Conservation (phyloP, 2,797 vertebrate species). For the Gymnothorax javanicus region DNA sequence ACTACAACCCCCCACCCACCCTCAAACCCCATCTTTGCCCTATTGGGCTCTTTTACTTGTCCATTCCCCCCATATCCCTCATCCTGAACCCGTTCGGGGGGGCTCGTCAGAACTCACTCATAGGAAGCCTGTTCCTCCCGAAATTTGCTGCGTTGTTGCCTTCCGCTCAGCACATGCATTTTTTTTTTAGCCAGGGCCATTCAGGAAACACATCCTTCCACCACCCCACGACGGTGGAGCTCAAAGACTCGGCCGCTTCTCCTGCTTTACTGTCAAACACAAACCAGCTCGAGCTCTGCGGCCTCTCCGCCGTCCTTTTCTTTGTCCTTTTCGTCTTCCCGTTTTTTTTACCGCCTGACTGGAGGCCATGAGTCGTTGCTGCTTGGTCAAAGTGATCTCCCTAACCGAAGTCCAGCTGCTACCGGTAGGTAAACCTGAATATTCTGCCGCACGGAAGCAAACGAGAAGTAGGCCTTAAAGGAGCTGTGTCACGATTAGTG, state of each 20-base stretch:
- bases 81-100: constrained; percentile 38
- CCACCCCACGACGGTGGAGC: constrained; percentile 5
- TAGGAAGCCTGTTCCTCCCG: constrained; percentile 69
- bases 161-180: constrained; percentile 75
- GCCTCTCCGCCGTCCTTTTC: constrained; percentile 50
- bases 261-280: constrained; percentile 38
- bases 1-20: constrained; percentile 1
- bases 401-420: constrained; percentile 76
- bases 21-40: constrained; percentile 1
- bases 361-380: constrained; percentile 70
- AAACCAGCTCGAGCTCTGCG: constrained; percentile 38
- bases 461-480: too few species aligned
- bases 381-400: constrained; percentile 77
- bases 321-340: constrained; percentile 44
- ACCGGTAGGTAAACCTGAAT: constrained; percentile 67
- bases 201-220: constrained; percentile 68
- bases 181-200: constrained; percentile 47
- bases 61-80: constrained; percentile 48
- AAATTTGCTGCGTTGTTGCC: constrained; percentile 82
- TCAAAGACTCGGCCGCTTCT: constrained; percentile 18
- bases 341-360: constrained; percentile 43
- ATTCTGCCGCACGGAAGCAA: neutral
- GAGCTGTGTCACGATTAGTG: too few species aligned
- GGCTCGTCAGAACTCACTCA: constrained; percentile 29
- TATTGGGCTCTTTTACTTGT: neutral